Evolutionary conservation across 1,140 invertebrate genomes (phyloP).

Genomic region (Cyrtorhinus lividipennis): DNA sequence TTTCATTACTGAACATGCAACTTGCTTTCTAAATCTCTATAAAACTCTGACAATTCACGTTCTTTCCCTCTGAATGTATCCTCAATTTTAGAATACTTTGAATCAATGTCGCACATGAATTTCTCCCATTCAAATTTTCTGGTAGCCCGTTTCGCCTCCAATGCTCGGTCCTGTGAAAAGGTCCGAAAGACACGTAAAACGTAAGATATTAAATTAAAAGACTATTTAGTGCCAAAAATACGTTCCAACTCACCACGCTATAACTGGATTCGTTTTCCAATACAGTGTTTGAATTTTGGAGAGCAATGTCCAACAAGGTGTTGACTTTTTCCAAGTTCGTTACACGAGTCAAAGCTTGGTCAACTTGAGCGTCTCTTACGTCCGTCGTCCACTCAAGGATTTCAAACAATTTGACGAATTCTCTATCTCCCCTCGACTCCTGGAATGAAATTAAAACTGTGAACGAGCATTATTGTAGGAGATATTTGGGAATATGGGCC

Average conservation of each 20-base stretch:
- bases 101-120: slow-evolving; percentile 60
- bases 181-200: too few species aligned
- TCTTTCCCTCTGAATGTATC: slow-evolving; percentile 63
- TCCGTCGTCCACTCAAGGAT: slow-evolving; percentile 62
- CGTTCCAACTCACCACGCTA: slow-evolving; percentile 35
- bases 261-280: slow-evolving; percentile 37
- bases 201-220: too few species aligned
- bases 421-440: slow-evolving; percentile 58
- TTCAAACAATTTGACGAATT: slow-evolving; percentile 61
- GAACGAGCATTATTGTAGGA: too few species aligned
- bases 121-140: slow-evolving; percentile 51
- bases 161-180: slow-evolving; percentile 32
- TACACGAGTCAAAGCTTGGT: slow-evolving; percentile 43
- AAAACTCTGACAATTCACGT: slow-evolving; percentile 55
- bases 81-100: slow-evolving; percentile 55
- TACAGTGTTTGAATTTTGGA: slow-evolving; percentile 43
- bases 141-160: slow-evolving; percentile 39
- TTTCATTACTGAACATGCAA: slow-evolving; percentile 30
- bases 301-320: slow-evolving; percentile 48
- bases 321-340: slow-evolving; percentile 44
- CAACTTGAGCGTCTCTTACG: slow-evolving; percentile 52
- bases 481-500: too few species aligned
- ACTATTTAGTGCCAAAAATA: too few species aligned
- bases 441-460: slow-evolving; percentile 30
- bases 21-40: slow-evolving; percentile 56